A percentile compares a stretch with the other conserved stretches of the same genome.
Conservation (phyloP, 2,113 vertebrate species). For the Megalops atlanticus region DNA sequence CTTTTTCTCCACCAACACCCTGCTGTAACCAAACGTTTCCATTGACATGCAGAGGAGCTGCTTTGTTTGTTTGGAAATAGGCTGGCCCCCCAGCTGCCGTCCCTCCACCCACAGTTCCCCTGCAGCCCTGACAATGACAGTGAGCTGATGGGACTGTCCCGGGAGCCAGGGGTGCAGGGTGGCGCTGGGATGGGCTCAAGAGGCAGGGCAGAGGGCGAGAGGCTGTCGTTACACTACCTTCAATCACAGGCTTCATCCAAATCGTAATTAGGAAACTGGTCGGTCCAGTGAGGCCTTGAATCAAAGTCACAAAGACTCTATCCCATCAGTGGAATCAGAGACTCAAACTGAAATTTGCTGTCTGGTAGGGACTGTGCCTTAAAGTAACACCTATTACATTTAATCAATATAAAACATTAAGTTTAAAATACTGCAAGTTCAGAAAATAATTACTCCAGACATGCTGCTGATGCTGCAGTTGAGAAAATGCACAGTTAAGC, state of each 20-base stretch:
- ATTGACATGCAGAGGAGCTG: constrained; percentile 20
- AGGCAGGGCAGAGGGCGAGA: background rate
- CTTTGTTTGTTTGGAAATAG: constrained; percentile 26
- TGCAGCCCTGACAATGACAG: constrained; percentile 13
- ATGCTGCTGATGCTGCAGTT: background rate
- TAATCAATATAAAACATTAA: no score
- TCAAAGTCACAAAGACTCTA: background rate
- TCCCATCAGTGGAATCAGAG: background rate
- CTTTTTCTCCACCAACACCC: background rate
- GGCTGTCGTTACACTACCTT: background rate
- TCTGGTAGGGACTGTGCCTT: background rate
- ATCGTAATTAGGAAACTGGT: no score
- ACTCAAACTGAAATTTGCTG: background rate
- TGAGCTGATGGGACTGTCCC: background rate
- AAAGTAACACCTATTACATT: background rate
- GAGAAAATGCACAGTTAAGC: background rate
- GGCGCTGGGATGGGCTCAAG: background rate
- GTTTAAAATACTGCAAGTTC: background rate
- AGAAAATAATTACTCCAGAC: background rate
- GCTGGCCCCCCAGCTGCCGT: background rate
- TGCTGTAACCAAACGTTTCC: constrained; percentile 1
- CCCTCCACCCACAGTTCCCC: background rate
- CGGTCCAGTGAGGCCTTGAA: background rate
- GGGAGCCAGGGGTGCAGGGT: background rate
- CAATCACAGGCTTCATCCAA: background rate